Evolutionary conservation across 2,113 vertebrate genomes (phyloP), one percentile per base, ranked within the genome.

Genomic region (Emydocephalus ijimae): DNA sequence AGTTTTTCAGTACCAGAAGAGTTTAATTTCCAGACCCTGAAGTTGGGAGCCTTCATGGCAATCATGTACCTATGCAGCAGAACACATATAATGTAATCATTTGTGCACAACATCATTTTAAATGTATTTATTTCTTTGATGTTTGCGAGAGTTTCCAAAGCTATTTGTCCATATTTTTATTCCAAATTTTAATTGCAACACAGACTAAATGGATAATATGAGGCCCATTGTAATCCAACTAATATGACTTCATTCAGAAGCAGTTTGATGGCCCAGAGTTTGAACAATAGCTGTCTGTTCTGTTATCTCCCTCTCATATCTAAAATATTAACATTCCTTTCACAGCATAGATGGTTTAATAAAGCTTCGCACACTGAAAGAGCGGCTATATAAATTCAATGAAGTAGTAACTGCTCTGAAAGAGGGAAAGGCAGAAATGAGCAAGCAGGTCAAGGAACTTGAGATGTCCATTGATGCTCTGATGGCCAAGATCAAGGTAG

Each of bases 381-480:
- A 96, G 81, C 97, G 98, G 81, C 99, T 99, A 92, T 96, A 95
- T 91, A 98, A 98, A 93, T 99, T 99, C 95, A 99, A 98, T 34
- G 98, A 99, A 97, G 99, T 99, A 94, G 98, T 99, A 88, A 97
- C 92, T 55, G 98, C 98, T 2, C 96, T 99, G 92, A 99, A 99
- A 96, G 99, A 99, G 92, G 99, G 99, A 2, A 99, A 99, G 89
- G 97, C 97, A 18, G 99, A 99, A 94, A 98, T 99, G 98, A 98
- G 96, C 96, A 97, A 97, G 54, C 98, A 99, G 95, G 94, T 99
- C 94, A 97, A 98, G 94, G 97, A 98, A 1, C 98, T 99, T 95
- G 99, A 99, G 55, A 87, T 93, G 89, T 98, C 98, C 92, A 98
- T 99, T 91, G 97, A 98, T 96, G 93, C 97, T 18, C 97, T 98